A percentile compares a stretch with the other conserved stretches of the same genome.
phyloP scores from a whole-genome alignment of 1,140 invertebrate species.

The Drosophila bocqueti region DNA sequence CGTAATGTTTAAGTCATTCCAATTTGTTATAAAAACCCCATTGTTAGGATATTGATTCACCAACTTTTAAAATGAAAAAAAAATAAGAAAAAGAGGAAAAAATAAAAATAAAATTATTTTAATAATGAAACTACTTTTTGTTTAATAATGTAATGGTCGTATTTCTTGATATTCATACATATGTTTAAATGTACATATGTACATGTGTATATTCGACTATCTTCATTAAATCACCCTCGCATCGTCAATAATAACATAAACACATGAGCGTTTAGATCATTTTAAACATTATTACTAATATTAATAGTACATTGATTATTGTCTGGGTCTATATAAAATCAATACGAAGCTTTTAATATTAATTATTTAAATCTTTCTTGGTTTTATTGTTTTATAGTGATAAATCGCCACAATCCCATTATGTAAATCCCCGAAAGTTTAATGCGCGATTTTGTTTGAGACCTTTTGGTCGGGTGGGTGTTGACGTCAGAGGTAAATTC shows the following conservation, averaged over 20 bases:
- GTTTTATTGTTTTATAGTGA: not conserved
- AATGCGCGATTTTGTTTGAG: conserved; percentile 21
- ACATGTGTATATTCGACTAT: too few species aligned
- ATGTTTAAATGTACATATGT: not conserved
- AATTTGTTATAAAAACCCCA: not conserved
- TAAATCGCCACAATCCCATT: not conserved
- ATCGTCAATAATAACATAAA: too few species aligned
- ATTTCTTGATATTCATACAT: not conserved
- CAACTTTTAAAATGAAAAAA: too few species aligned
- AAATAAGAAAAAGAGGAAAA: not conserved
- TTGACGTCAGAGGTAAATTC: conserved; percentile 77
- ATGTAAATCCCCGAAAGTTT: not conserved
- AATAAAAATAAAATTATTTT: not conserved
- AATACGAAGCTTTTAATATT: not conserved
- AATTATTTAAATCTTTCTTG: not conserved
- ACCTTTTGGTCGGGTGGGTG: conserved; percentile 54
- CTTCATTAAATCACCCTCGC: not conserved
- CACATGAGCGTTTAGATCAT: too few species aligned
- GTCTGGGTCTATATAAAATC: not conserved
- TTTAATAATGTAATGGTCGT: too few species aligned
- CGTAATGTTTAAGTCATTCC: not conserved
- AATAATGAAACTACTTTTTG: not conserved
- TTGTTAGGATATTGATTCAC: not conserved
- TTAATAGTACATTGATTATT: not conserved
- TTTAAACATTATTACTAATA: not conserved